Evolutionary conservation across 1,140 invertebrate species (phyloP).

Genomic region (Lepidurus couesii): DNA sequence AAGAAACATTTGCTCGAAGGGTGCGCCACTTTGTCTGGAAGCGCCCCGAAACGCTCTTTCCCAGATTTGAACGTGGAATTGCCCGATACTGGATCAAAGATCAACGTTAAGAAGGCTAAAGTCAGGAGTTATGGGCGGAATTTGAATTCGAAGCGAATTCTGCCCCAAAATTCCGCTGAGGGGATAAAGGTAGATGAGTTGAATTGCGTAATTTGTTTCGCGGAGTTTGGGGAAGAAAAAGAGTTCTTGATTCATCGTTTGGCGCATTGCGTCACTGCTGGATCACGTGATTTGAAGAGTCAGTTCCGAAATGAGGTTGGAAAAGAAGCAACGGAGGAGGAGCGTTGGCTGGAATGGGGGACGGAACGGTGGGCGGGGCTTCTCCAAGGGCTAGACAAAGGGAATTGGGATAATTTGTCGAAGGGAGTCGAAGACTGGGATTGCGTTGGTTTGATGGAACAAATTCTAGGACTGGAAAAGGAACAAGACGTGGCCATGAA

Average conservation of each 20-base stretch:
- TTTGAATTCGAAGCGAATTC: background rate
- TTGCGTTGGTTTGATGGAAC: background rate
- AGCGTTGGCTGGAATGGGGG: background rate
- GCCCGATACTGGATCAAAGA: background rate
- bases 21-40: background rate
- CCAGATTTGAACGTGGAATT: background rate
- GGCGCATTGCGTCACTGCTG: background rate
- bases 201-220: background rate
- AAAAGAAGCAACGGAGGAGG: background rate
- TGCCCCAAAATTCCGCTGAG: background rate
- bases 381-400: background rate
- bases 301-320: background rate
- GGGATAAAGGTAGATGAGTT: background rate
- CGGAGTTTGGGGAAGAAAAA: background rate
- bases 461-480: background rate
- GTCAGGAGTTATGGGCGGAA: background rate
- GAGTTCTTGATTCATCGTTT: background rate
- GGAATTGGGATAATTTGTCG: background rate
- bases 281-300: background rate
- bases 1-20: conserved; percentile 33
- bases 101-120: background rate
- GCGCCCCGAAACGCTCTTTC: background rate
- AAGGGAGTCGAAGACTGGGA: background rate
- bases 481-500: background rate
- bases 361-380: background rate